Percentiles rank a stretch among this genome's conserved stretches.
Evolutionary conservation across 2,113 vertebrate species (phyloP).

Genomic region (Telmatochromis sp.): DNA sequence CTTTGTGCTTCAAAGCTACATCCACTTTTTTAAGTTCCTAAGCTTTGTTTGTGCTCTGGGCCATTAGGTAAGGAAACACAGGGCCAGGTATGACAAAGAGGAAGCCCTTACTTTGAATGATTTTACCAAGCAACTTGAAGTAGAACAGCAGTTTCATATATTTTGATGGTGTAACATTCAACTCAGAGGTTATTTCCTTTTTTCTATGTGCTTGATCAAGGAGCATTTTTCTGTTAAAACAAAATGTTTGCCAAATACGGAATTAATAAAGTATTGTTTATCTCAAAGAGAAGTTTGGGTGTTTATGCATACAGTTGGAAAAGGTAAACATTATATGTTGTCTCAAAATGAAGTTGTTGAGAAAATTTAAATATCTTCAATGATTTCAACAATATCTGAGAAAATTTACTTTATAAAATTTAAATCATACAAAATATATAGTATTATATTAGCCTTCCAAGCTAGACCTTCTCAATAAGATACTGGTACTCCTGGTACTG

Average conservation of each 20-base stretch:
- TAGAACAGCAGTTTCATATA: background rate
- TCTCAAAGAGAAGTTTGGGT: background rate
- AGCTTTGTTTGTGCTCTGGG: conserved; percentile 13
- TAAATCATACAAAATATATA: background rate
- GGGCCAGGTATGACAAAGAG: background rate
- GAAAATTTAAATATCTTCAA: background rate
- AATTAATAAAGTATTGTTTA: background rate
- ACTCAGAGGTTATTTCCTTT: background rate
- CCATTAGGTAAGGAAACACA: conserved; percentile 4
- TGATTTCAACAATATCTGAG: background rate
- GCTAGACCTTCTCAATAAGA: background rate
- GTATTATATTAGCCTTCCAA: background rate
- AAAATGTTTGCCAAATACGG: no score
- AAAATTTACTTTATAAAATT: background rate
- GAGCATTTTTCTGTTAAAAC: background rate
- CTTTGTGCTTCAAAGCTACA: conserved; percentile 45
- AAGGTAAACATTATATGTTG: background rate
- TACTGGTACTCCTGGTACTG: background rate
- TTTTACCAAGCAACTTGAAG: background rate
- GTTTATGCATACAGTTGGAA: background rate
- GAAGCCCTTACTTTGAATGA: background rate
- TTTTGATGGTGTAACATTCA: background rate
- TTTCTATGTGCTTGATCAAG: background rate
- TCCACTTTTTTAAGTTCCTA: conserved; percentile 45
- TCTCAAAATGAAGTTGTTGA: background rate